Evolutionary conservation across 2,113 vertebrate genomes (phyloP).

Genomic region (Catharus fuscescens): DNA sequence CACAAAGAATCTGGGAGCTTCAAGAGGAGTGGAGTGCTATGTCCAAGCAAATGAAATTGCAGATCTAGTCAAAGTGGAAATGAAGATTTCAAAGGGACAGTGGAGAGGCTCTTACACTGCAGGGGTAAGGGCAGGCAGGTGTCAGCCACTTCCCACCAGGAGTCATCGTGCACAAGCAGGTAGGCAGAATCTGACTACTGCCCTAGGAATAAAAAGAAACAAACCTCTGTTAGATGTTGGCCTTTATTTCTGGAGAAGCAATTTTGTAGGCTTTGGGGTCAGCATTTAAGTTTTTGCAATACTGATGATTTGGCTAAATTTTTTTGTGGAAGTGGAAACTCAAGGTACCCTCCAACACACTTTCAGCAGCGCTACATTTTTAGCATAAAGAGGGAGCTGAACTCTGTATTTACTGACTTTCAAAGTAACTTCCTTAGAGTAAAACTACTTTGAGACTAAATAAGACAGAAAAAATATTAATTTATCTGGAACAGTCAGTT

Average conservation of each 20-base stretch:
- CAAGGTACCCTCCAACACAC: neutral
- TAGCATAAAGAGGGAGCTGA: neutral
- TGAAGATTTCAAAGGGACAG: neutral
- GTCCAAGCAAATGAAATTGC: neutral
- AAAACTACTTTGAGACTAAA: neutral
- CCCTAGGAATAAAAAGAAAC: neutral
- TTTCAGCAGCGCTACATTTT: neutral
- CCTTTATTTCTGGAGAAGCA: neutral
- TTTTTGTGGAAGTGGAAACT: conserved; percentile 42
- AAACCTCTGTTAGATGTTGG: neutral
- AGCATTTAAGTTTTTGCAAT: neutral
- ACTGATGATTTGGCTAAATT: neutral
- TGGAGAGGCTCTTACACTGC: neutral
- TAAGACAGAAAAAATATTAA: neutral
- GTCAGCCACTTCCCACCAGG: neutral
- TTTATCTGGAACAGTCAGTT: neutral
- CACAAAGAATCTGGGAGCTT: neutral
- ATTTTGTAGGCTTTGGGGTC: neutral
- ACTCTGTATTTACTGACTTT: neutral
- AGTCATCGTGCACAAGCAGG: neutral
- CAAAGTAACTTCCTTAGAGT: neutral
- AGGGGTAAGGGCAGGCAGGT: neutral
- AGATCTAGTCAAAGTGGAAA: neutral
- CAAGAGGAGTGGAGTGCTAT: neutral
- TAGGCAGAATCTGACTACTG: neutral